Conservation (phyloP, 2,797 vertebrate species). For the Myotis findleyi region DNA sequence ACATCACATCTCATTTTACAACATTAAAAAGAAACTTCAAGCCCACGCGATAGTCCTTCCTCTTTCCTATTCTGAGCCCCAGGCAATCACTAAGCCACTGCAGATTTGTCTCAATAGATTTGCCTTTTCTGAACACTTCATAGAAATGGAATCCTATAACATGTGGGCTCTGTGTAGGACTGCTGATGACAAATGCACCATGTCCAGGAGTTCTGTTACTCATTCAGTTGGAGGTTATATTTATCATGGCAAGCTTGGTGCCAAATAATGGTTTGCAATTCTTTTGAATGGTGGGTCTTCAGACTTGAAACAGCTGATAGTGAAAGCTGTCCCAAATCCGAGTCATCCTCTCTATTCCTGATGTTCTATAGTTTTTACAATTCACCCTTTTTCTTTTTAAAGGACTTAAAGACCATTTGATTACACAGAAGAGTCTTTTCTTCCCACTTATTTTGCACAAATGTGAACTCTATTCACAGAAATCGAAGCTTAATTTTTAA, state of each 20-base stretch:
- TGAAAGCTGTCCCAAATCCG: not conserved
- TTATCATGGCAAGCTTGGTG: not conserved
- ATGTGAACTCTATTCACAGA: conserved; percentile 30
- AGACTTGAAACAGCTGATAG: not conserved
- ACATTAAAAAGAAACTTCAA: not conserved
- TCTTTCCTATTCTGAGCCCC: not conserved
- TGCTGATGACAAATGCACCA: not conserved
- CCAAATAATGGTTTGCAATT: not conserved
- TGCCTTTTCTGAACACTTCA: not conserved
- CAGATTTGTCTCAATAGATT: not conserved
- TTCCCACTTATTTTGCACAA: not conserved
- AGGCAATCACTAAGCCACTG: not conserved
- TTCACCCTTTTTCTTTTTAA: not conserved
- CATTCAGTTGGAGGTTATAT: not conserved
- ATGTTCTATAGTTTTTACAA: not conserved
- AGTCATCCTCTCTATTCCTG: not conserved
- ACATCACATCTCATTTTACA: not conserved
- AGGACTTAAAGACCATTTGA: not conserved
- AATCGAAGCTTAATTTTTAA: conserved; percentile 17
- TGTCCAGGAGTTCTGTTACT: not conserved
- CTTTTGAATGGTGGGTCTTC: not conserved
- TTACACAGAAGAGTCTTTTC: not conserved
- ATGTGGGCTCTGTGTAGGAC: not conserved
- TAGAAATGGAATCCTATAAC: not conserved
- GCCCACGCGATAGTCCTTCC: not conserved